Evolutionary conservation across 2,888 invertebrate species (phyloP).

Genomic region (Netelia fuscicornis): DNA sequence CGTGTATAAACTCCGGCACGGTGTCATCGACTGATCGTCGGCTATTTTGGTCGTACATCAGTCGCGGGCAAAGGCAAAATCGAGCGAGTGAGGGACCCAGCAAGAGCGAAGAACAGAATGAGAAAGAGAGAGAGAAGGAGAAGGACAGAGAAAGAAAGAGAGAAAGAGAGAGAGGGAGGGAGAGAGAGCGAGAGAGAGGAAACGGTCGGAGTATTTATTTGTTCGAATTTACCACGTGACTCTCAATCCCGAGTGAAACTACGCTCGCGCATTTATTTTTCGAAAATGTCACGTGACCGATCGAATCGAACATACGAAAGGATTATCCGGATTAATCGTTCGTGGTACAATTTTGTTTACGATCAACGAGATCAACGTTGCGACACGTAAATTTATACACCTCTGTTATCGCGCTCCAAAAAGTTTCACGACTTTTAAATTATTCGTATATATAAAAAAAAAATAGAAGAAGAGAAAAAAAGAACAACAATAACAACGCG

Average conservation of each 20-base stretch:
- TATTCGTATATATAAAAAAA: too few relatives aligned
- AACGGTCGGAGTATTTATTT: constrained; percentile 59
- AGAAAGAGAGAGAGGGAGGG: constrained; percentile 40
- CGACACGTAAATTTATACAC: background rate
- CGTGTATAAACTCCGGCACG: constrained; percentile 65
- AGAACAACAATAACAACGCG: too few relatives aligned
- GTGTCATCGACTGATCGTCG: constrained; percentile 79
- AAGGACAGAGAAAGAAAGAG: constrained; percentile 45
- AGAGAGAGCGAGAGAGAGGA: constrained; percentile 30
- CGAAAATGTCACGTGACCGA: constrained; percentile 40
- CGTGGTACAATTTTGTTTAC: background rate
- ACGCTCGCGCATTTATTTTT: constrained; percentile 2
- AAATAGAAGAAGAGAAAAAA: too few relatives aligned
- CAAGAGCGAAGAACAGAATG: constrained; percentile 42
- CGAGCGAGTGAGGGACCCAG: constrained; percentile 46
- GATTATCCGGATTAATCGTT: background rate
- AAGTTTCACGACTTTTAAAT: too few relatives aligned
- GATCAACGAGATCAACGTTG: background rate
- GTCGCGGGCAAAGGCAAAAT: constrained; percentile 65
- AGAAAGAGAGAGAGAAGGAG: constrained; percentile 31
- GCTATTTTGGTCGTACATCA: constrained; percentile 73
- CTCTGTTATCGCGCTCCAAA: background rate
- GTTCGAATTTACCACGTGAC: constrained; percentile 74
- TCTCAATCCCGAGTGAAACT: constrained; percentile 25
- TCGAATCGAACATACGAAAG: constrained; percentile 1